Evolutionary conservation across 2,797 vertebrate genomes (phyloP).

Genomic region (Echeneis naucrates): DNA sequence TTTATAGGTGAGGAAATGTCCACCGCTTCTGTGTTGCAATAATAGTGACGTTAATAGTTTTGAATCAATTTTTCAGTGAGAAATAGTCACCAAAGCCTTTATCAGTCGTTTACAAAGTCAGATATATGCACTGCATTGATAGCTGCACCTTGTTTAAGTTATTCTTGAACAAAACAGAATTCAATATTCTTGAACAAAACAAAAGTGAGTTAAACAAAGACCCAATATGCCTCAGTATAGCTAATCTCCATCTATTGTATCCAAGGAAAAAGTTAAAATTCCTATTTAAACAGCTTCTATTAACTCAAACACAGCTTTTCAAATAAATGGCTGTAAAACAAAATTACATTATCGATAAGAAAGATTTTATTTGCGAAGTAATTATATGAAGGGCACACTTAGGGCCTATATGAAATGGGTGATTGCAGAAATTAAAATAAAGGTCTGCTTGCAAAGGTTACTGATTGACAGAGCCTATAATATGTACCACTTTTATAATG

Average conservation of each 20-base stretch:
- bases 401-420: not conserved
- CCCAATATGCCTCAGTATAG: too few species aligned
- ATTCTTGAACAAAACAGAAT: too few species aligned
- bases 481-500: not conserved
- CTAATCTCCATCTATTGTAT: too few species aligned
- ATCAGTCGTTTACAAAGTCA: not conserved
- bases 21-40: not conserved
- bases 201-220: not conserved
- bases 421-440: not conserved
- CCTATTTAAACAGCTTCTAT: not conserved
- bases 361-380: not conserved
- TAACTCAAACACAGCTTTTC: not conserved
- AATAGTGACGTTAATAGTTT: not conserved
- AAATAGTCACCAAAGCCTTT: not conserved
- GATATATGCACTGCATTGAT: not conserved
- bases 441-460: not conserved
- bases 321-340: not conserved
- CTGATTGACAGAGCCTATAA: constrained; percentile 4
- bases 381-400: not conserved
- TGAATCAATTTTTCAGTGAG: not conserved
- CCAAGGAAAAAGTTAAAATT: not conserved
- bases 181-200: too few species aligned
- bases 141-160: not conserved
- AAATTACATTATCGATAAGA: too few species aligned
- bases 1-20: constrained; percentile 88